phyloP scores from a whole-genome alignment of 2,888 invertebrate genomes.

The Cancer borealis region DNA sequence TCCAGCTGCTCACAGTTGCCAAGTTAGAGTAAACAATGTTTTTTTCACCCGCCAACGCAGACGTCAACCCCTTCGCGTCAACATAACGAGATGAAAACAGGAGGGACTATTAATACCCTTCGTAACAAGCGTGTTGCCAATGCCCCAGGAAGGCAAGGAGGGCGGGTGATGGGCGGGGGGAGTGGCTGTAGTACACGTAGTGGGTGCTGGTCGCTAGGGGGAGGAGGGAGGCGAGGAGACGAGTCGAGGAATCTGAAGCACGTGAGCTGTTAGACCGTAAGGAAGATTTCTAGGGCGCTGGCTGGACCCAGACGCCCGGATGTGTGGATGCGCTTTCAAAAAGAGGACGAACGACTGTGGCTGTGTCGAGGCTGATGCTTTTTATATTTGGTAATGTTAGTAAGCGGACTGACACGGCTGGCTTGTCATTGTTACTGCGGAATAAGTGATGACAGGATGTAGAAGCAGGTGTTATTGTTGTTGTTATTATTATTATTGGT shows the following conservation, averaged over 20 bases:
- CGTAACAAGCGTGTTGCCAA: neutral
- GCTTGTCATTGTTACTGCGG: no score
- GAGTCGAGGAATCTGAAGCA: conserved; percentile 17
- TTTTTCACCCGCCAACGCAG: neutral
- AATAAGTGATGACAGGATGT: no score
- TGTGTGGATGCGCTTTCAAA: conserved; percentile 16
- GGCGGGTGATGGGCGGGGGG: neutral
- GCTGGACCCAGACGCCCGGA: neutral
- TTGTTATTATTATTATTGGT: neutral
- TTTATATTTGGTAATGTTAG: neutral
- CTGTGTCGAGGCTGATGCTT: neutral
- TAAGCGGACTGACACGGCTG: neutral
- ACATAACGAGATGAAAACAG: neutral
- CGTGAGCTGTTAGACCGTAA: conserved; percentile 37
- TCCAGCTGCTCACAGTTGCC: neutral
- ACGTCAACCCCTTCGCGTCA: neutral
- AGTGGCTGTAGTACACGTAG: neutral
- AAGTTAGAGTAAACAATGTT: neutral
- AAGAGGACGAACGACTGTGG: neutral
- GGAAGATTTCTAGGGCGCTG: conserved; percentile 28
- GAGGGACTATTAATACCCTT: neutral
- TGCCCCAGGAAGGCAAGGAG: neutral
- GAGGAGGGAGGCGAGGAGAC: conserved; percentile 24
- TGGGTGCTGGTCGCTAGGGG: conserved; percentile 9
- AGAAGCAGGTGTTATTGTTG: neutral